A percentile compares a stretch with the other conserved stretches of the same genome.
Conservation (phyloP, 1,140 invertebrate genomes). For the Drosophila busckii region DNA sequence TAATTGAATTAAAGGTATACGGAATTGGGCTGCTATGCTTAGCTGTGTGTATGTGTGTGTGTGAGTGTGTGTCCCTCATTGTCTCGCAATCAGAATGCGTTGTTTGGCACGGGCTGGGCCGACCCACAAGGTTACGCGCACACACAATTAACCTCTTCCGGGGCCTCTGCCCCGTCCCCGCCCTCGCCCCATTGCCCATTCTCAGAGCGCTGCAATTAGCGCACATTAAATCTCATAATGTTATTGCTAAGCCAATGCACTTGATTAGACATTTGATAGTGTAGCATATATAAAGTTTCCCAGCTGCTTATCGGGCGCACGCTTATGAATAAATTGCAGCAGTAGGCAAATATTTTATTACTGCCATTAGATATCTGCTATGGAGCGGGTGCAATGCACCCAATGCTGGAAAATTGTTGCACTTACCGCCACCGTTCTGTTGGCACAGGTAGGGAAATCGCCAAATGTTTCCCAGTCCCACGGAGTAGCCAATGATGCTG, state of each 20-base stretch:
- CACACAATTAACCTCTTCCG: conserved; percentile 60
- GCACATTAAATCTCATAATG: conserved; percentile 74
- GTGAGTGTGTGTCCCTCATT: too few species aligned
- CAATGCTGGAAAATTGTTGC: too few species aligned
- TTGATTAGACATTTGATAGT: conserved; percentile 64
- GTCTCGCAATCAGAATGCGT: conserved; percentile 52
- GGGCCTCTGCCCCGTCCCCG: neutral
- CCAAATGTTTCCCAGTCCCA: conserved; percentile 96
- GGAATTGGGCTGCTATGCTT: conserved; percentile 16
- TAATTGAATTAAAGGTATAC: conserved; percentile 69
- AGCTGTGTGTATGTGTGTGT: too few species aligned
- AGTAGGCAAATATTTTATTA: too few species aligned
- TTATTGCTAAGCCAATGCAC: conserved; percentile 47
- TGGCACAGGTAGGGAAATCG: conserved; percentile 96
- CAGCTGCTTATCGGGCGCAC: too few species aligned
- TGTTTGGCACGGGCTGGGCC: conserved; percentile 28
- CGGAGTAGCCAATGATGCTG: conserved; percentile 93
- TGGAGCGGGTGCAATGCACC: too few species aligned
- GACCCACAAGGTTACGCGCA: conserved; percentile 28
- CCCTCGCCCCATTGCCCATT: neutral
- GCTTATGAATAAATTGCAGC: conserved; percentile 21
- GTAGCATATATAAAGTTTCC: too few species aligned
- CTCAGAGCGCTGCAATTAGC: conserved; percentile 53
- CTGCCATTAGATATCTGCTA: too few species aligned
- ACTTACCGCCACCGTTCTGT: conserved; percentile 95